These are phyloP conservation scores for Eudasyphora cyanicolor DNA, from an alignment of 2,888 invertebrate species.

Conservation along the genomic window DNA sequence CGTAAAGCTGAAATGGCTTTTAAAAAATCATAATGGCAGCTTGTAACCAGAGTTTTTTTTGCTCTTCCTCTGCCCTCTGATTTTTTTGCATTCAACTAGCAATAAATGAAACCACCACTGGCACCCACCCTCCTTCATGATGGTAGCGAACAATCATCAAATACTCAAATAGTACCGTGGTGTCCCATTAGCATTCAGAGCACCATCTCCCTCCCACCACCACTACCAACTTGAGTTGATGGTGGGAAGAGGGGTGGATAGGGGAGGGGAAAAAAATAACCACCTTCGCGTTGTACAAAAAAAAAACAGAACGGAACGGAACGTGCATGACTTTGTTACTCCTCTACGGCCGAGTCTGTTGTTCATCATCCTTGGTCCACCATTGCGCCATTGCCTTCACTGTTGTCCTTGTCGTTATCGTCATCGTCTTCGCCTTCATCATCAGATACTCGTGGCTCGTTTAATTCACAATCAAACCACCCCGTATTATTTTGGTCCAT, in stretches of 20 bases:
- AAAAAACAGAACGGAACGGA: constrained; percentile 11
- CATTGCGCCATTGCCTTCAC: constrained; percentile 14
- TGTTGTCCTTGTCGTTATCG: background rate
- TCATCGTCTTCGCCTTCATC: constrained; percentile 15
- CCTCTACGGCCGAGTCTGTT: background rate
- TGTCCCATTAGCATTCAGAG: constrained; percentile 62
- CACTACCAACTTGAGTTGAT: constrained; percentile 26
- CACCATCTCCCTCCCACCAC: constrained; percentile 48
- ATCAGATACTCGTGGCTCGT: no score
- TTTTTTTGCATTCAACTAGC: constrained; percentile 45
- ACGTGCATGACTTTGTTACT: background rate
- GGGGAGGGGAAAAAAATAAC: background rate
- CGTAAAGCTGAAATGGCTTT: constrained; percentile 74
- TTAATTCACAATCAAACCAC: constrained; percentile 62
- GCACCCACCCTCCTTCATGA: constrained; percentile 24
- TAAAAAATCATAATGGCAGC: constrained; percentile 79
- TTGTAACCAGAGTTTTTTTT: constrained; percentile 76
- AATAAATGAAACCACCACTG: constrained; percentile 44
- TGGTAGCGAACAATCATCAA: constrained; percentile 19
- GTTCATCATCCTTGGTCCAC: background rate
- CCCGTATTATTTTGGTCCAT: constrained; percentile 77
- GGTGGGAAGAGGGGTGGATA: constrained; percentile 1
- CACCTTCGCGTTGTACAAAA: constrained; percentile 16
- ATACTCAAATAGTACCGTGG: constrained; percentile 50
- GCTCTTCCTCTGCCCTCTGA: background rate